Percentiles rank a stretch among this genome's conserved stretches.
Evolutionary conservation across 2,113 vertebrate genomes (phyloP).

Genomic region (Neolamprologus falcicula): DNA sequence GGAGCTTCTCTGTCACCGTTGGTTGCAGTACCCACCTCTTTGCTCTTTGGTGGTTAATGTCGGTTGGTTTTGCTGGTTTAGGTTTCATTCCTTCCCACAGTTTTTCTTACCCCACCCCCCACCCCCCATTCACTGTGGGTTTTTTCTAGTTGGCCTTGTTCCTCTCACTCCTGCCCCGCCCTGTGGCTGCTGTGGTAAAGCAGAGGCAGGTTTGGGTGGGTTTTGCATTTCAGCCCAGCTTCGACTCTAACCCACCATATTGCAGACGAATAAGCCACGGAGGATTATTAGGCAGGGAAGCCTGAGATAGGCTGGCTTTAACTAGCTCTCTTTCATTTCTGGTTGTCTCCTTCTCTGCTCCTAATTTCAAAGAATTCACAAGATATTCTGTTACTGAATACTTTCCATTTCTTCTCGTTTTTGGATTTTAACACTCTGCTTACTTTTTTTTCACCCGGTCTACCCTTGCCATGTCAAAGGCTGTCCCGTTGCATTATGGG

Average conservation of each 20-base stretch:
- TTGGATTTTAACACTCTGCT: not conserved
- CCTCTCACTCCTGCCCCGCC: not conserved
- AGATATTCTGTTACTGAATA: not conserved
- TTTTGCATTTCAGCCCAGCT: constrained; percentile 25
- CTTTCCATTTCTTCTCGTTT: not conserved
- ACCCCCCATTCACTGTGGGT: constrained; percentile 14
- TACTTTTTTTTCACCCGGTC: not conserved
- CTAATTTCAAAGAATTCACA: not conserved
- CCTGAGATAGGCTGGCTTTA: not conserved
- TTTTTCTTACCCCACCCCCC: not conserved
- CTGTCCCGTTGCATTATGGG: not conserved
- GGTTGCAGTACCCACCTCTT: not conserved
- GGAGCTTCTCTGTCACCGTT: not conserved
- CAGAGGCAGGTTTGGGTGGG: constrained; percentile 32
- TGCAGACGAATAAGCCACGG: not conserved
- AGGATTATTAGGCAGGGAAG: constrained; percentile 8
- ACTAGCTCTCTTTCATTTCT: not conserved
- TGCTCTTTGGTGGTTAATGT: not conserved
- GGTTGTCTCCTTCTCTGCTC: not conserved
- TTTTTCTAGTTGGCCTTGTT: not conserved
- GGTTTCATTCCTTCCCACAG: not conserved
- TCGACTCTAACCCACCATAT: not conserved
- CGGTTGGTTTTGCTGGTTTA: constrained; percentile 8
- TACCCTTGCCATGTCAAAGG: not conserved
- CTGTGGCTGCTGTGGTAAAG: constrained; percentile 31